Evolutionary conservation across 2,113 vertebrate genomes (phyloP).

Genomic region (Talpa occidentalis): DNA sequence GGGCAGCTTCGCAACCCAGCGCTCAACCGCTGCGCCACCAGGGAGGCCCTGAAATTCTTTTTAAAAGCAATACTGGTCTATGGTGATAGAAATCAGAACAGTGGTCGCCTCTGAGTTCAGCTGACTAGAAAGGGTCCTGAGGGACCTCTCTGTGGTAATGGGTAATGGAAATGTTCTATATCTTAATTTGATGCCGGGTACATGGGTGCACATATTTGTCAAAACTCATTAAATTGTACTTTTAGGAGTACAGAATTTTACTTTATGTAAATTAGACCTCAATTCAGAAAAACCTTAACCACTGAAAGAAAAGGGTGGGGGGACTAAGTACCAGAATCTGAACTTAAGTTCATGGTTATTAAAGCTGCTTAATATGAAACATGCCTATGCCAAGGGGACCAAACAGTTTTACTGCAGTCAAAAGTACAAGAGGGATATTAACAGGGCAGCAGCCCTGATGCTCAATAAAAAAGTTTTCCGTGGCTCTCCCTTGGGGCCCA

Average conservation of each 20-base stretch:
- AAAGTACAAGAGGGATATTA: constrained; percentile 5
- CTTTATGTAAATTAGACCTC: constrained; percentile 22
- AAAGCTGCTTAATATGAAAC: constrained; percentile 14
- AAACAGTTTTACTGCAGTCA: neutral
- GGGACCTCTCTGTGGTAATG: neutral
- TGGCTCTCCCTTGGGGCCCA: neutral
- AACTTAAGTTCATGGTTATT: constrained; percentile 2
- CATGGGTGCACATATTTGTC: neutral
- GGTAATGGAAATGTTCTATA: neutral
- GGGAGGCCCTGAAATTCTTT: too few relatives aligned
- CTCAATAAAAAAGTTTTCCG: neutral
- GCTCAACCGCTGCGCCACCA: too few relatives aligned
- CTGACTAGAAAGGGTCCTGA: neutral
- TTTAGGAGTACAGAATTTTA: constrained; percentile 8
- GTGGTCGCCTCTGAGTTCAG: neutral
- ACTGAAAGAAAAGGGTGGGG: neutral
- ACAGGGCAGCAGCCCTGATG: neutral
- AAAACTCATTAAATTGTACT: neutral
- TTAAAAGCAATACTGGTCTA: neutral
- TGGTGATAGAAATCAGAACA: neutral
- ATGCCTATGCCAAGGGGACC: neutral
- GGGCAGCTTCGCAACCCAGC: too few relatives aligned
- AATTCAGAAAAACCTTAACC: constrained; percentile 7
- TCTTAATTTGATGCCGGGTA: neutral
- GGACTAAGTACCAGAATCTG: neutral